Conservation (phyloP, 64 coral and sea anemone species). For the Trachythela sp. region DNA sequence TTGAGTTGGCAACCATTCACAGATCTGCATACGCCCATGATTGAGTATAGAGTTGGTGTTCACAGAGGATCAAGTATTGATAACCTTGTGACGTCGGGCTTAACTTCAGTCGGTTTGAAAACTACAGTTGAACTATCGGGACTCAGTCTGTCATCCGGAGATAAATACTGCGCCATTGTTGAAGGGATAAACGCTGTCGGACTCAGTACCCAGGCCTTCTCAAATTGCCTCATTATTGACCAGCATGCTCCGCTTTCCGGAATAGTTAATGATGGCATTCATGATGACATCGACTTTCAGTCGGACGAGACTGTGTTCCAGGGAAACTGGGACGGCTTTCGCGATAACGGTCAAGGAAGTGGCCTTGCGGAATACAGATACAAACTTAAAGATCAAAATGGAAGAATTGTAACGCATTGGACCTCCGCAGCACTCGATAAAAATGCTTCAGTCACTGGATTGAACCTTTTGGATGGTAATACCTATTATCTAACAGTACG, state of each 20-base stretch:
- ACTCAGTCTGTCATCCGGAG: constrained; percentile 59
- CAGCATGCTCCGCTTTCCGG: constrained; percentile 74
- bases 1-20: constrained; percentile 63
- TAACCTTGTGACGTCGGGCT: too few relatives aligned
- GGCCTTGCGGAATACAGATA: constrained; percentile 74
- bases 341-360: constrained; percentile 68
- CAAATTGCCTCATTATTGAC: constrained; percentile 83
- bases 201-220: constrained; percentile 45
- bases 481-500: constrained; percentile 55
- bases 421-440: constrained; percentile 55
- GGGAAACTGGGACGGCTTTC: constrained; percentile 86
- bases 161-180: constrained; percentile 79
- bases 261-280: constrained; percentile 62
- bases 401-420: constrained; percentile 50
- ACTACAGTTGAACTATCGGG: constrained; percentile 31
- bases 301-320: constrained; percentile 43
- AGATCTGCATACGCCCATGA: constrained; percentile 65
- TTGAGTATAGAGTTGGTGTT: constrained; percentile 64
- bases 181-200: constrained; percentile 79
- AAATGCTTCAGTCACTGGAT: constrained; percentile 1
- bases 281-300: constrained; percentile 67
- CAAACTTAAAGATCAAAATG: constrained; percentile 47
- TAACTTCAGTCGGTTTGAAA: constrained; percentile 46
- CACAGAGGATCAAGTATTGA: too few relatives aligned
- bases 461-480: constrained; percentile 13